Conservation (phyloP, 2,797 vertebrate species). For the Danio tinwini region DNA sequence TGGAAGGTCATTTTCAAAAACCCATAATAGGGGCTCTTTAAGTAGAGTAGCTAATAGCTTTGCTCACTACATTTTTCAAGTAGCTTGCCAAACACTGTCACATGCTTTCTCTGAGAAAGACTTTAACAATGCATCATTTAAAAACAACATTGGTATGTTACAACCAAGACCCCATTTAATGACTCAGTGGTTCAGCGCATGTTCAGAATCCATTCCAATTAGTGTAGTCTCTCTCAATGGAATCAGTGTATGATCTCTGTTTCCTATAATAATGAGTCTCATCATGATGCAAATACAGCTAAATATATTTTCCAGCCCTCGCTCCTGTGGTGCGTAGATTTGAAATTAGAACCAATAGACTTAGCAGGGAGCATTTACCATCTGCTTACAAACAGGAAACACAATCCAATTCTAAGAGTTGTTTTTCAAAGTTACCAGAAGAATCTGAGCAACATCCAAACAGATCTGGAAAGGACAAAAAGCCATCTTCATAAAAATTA, state of each 20-base stretch:
- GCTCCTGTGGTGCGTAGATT: not conserved
- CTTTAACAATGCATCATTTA: not conserved
- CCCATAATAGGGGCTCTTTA: too few relatives aligned
- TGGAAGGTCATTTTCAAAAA: too few relatives aligned
- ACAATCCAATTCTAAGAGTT: not conserved
- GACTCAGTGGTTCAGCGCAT: not conserved
- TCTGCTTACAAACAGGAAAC: not conserved
- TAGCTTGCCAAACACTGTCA: too few relatives aligned
- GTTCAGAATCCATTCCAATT: conserved; percentile 23
- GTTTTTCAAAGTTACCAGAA: not conserved
- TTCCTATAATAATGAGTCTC: conserved; percentile 15
- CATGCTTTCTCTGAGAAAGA: not conserved
- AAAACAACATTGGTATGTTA: not conserved
- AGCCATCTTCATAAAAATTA: not conserved
- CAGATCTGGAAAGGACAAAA: not conserved
- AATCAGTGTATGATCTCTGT: not conserved
- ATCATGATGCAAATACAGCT: conserved; percentile 2
- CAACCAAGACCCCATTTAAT: not conserved
- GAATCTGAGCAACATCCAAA: conserved; percentile 14
- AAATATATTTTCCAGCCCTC: not conserved
- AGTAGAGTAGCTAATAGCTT: too few relatives aligned
- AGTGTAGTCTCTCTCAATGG: not conserved
- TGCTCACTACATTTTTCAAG: too few relatives aligned
- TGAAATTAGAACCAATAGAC: conserved; percentile 4
- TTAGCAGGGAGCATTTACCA: not conserved